Base-by-base conservation (phyloP, 2,888 invertebrate genomes). In the Ischnura elegans region DNA sequence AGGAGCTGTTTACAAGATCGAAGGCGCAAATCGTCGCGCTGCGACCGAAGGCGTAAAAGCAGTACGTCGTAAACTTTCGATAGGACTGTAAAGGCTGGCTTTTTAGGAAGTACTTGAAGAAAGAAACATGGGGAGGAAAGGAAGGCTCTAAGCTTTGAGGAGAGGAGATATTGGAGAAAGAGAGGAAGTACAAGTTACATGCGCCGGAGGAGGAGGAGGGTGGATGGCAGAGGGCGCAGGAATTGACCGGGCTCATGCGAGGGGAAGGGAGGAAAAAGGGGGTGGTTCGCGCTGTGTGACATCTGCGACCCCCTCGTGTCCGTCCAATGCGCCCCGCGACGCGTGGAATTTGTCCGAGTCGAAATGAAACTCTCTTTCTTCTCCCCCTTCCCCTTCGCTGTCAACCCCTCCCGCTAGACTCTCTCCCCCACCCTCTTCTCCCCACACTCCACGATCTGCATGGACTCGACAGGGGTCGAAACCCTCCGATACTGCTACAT, bases 291-390 rank as follows among this genome's bases (percentile, higher is more conserved):
- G 43, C 51, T n/a, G 87, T 61, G 90, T 66, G 90, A 90, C 90
- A 90, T 55, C 90, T 90, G 90, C 90, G 90, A 13, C 90, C 51
- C 51, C 51, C 55, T 66, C n/a, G 61, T 90, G 90, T 90, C 25
- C 90, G n/a, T 36, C 36, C 90, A 90, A 90, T 90, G 61, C 90
- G 90, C 61, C 90, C 76, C 66, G 19, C 55, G 90, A 90, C 90
- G 90, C 90, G 90, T 61, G 90, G 90, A 90, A 90, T 90, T 90
- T 61, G 90, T 61, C 90, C 55, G 90, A 61, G 43, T 61, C 90
- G 43, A 90, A 90, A 90, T 90, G 90, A 90, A 90, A 90, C 90
- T 61, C 55, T 90, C 66, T 90, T 51, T 66, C 55, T 46, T 29
- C 47, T 36, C 51, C 46, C 21, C 19, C 29, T 51, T 29, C 51